Percentiles rank a stretch among this genome's conserved stretches.
Evolutionary conservation across 2,888 invertebrate species (phyloP).

Genomic region (Drosophila yooni): DNA sequence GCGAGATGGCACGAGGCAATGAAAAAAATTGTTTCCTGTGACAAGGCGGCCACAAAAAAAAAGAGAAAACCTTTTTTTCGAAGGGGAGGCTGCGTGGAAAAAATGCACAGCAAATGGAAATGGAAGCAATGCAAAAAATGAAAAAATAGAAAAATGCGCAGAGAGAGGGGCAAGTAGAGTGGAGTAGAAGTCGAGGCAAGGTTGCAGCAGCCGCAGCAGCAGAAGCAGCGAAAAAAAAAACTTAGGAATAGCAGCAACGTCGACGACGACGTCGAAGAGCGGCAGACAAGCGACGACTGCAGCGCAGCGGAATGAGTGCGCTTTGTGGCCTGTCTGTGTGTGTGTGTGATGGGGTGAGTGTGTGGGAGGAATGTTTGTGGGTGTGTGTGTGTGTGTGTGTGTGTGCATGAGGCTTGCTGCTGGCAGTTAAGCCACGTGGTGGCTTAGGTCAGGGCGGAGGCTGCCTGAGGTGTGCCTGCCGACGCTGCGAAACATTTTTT

Average conservation of each 20-base stretch:
- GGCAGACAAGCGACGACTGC: constrained; percentile 59
- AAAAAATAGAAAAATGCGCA: constrained; percentile 27
- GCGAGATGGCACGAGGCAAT: constrained; percentile 58
- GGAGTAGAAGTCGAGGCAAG: constrained; percentile 74
- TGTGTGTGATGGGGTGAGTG: constrained; percentile 2
- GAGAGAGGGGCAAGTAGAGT: constrained; percentile 43
- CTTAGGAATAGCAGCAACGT: constrained; percentile 69
- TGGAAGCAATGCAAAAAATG: constrained; percentile 60
- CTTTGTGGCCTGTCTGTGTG: constrained; percentile 28
- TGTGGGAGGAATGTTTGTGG: constrained; percentile 14
- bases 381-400: constrained; percentile 10
- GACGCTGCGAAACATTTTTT: constrained; percentile 24
- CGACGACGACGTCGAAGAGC: constrained; percentile 34
- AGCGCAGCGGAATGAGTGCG: constrained; percentile 55
- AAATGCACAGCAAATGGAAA: constrained; percentile 78
- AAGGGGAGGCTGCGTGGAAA: constrained; percentile 77
- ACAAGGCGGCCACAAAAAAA: constrained; percentile 61
- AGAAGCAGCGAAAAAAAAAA: constrained; percentile 50
- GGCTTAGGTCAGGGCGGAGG: constrained; percentile 77
- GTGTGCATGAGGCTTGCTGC: constrained; percentile 42
- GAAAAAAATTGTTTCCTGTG: constrained; percentile 77
- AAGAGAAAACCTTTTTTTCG: constrained; percentile 32
- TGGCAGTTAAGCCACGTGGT: constrained; percentile 77
- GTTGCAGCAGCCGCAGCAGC: constrained; percentile 45
- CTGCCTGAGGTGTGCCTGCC: constrained; percentile 65